Percentiles rank a stretch among this genome's conserved stretches.
Conservation (phyloP, 2,113 vertebrate species). For the Anser brachyrhynchus region DNA sequence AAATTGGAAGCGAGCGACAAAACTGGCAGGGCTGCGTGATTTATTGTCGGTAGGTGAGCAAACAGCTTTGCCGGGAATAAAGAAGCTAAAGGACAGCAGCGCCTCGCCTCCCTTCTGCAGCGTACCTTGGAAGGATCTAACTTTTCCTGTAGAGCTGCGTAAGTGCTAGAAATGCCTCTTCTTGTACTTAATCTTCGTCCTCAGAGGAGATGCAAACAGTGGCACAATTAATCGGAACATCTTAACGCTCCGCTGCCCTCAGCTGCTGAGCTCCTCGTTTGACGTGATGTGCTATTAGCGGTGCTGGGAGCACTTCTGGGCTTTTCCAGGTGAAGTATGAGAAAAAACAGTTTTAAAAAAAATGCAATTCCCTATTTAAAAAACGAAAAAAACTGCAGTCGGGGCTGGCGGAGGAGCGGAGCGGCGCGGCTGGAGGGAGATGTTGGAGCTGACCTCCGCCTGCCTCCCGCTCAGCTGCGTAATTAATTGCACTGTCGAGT, state of each 20-base stretch:
- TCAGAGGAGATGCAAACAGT: not conserved
- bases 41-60: not conserved
- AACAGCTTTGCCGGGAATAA: not conserved
- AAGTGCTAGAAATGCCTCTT: not conserved
- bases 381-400: not conserved
- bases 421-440: not conserved
- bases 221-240: not conserved
- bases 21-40: rapidly evolving
- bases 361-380: not conserved
- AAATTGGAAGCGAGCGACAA: rapidly evolving
- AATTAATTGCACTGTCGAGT: constrained; percentile 7
- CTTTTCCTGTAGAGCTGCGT: not conserved
- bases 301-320: not conserved
- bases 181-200: not conserved
- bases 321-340: not conserved
- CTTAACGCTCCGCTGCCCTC: not conserved
- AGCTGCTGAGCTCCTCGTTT: not conserved
- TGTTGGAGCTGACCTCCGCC: not conserved
- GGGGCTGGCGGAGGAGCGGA: not conserved
- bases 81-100: not conserved
- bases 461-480: not conserved
- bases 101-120: not conserved
- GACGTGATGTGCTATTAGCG: rapidly evolving
- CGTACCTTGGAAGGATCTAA: not conserved
- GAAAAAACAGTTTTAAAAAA: not conserved